Percentiles rank a stretch among this genome's conserved stretches.
These are phyloP conservation scores for Indicator maculatus DNA, from an alignment of 2,113 vertebrate species.

Conservation along the genomic window DNA sequence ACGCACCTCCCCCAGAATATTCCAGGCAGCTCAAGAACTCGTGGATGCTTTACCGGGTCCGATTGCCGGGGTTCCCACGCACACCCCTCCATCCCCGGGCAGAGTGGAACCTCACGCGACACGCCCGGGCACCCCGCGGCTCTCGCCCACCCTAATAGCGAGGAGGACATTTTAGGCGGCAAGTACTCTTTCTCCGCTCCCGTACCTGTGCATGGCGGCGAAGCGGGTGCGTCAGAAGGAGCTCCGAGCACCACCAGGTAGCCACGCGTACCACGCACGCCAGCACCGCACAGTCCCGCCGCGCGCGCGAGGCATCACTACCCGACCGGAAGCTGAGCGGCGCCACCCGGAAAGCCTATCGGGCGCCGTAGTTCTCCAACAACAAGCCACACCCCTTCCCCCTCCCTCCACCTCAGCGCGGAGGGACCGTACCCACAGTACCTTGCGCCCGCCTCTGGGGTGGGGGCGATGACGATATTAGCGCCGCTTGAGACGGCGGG, in stretches of 20 bases:
- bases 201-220: background rate
- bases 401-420: background rate
- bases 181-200: background rate
- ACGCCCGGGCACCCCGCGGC: background rate
- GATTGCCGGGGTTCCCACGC: background rate
- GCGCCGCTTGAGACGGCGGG: background rate
- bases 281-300: slow-evolving; percentile 17
- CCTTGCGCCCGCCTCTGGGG: background rate
- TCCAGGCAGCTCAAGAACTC: background rate
- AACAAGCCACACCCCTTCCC: background rate
- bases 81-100: background rate
- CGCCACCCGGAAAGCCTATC: background rate
- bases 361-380: slow-evolving; percentile 58
- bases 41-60: background rate
- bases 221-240: background rate
- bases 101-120: background rate
- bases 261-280: background rate
- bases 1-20: background rate
- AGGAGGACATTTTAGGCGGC: no score
- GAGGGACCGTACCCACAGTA: background rate
- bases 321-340: background rate
- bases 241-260: background rate
- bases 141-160: background rate
- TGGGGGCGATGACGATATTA: background rate
- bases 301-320: background rate